A percentile compares a stretch with the other conserved stretches of the same genome.
phyloP scores from a whole-genome alignment of 2,888 invertebrate genomes.

The Pemphredon lugubris region DNA sequence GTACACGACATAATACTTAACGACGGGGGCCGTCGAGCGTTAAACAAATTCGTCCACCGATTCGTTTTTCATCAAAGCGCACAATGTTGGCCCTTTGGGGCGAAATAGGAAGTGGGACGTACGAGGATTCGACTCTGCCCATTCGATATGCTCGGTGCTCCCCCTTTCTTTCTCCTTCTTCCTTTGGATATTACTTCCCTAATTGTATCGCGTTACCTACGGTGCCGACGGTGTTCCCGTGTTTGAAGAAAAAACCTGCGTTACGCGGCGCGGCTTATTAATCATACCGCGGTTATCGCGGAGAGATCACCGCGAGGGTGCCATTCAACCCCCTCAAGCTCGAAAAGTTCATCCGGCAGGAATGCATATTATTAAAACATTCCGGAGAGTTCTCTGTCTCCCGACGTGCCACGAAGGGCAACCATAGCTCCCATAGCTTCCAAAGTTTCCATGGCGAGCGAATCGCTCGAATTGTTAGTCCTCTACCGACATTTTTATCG shows the following conservation, averaged over 20 bases:
- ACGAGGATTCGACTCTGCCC: conserved; percentile 27
- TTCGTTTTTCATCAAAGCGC: conserved; percentile 38
- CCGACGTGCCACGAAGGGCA: conserved; percentile 28
- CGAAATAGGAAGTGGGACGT: conserved; percentile 45
- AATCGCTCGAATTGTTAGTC: conserved; percentile 68
- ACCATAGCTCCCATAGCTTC: conserved; percentile 59
- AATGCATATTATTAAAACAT: conserved; percentile 77
- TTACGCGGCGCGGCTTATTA: no score
- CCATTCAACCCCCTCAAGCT: conserved; percentile 34
- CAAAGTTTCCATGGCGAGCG: conserved; percentile 52
- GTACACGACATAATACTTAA: conserved; percentile 76
- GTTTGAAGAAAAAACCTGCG: no score
- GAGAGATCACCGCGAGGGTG: conserved; percentile 10
- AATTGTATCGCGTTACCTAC: conserved; percentile 49
- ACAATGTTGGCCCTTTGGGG: conserved; percentile 31
- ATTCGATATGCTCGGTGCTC: conserved; percentile 6
- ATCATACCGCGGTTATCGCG: no score
- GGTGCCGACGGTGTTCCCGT: not conserved
- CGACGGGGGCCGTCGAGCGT: conserved; percentile 71
- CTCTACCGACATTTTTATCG: conserved; percentile 45
- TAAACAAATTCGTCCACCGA: conserved; percentile 59
- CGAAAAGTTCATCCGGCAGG: conserved; percentile 67
- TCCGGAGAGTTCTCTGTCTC: conserved; percentile 54
- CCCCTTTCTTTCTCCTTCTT: not conserved
- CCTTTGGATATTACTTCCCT: conserved; percentile 17